A percentile compares a stretch with the other conserved stretches of the same genome.
Conservation (phyloP, 1,140 invertebrate species). For the Rhysida immarginata region DNA sequence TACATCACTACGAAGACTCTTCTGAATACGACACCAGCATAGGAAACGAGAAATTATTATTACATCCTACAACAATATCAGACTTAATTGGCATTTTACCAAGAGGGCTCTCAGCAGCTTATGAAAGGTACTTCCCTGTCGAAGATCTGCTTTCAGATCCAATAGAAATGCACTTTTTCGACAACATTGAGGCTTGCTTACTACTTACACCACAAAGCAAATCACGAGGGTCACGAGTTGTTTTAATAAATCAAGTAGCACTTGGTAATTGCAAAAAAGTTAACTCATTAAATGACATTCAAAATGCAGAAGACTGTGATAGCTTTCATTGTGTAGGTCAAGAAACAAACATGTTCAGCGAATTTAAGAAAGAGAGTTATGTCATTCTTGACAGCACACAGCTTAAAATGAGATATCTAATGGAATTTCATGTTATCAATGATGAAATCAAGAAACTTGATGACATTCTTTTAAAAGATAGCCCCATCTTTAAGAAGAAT, state of each 20-base stretch:
- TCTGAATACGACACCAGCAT: too few relatives aligned
- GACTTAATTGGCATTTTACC: slow-evolving; percentile 30
- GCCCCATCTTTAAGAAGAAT: background rate
- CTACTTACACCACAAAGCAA: slow-evolving; percentile 24
- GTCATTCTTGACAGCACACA: slow-evolving; percentile 26
- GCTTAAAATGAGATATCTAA: slow-evolving; percentile 25
- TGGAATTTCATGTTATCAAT: slow-evolving; percentile 24
- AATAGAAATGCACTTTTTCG: background rate
- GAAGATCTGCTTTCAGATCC: background rate
- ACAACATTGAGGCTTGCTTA: slow-evolving; percentile 21
- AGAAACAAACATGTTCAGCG: slow-evolving; percentile 15
- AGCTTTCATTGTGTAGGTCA: slow-evolving; percentile 26
- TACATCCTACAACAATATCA: slow-evolving; percentile 24
- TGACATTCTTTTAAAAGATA: background rate
- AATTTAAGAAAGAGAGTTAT: slow-evolving; percentile 30
- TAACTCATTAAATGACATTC: slow-evolving; percentile 14
- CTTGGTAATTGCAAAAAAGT: slow-evolving; percentile 23
- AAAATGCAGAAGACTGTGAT: slow-evolving; percentile 26
- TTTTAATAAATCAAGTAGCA: slow-evolving; percentile 27
- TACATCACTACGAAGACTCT: too few relatives aligned
- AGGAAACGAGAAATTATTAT: slow-evolving; percentile 19
- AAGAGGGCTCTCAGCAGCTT: slow-evolving; percentile 27
- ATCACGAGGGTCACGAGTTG: slow-evolving; percentile 21
- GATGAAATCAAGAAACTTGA: slow-evolving; percentile 13
- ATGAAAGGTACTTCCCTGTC: slow-evolving; percentile 16